These are phyloP conservation scores for Chaenodraco wilsoni DNA, from an alignment of 2,797 vertebrate genomes.

Conservation along the genomic window DNA sequence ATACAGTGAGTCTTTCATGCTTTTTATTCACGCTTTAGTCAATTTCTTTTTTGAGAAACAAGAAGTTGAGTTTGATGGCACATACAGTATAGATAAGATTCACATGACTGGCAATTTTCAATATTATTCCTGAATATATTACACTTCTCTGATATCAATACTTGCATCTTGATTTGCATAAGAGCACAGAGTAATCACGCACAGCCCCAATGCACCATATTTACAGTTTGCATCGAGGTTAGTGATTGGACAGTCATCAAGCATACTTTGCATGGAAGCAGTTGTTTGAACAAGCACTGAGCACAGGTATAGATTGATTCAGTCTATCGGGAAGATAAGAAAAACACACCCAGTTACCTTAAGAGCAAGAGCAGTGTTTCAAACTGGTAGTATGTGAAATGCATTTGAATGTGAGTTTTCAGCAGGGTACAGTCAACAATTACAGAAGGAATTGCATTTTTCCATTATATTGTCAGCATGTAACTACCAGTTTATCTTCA, in stretches of 20 bases:
- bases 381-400: neutral
- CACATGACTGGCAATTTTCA: no score
- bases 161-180: neutral
- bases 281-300: neutral
- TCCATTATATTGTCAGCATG: neutral
- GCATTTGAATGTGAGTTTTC: neutral
- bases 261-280: constrained; percentile 12
- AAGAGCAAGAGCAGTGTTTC: neutral
- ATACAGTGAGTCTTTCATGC: no score
- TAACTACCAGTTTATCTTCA: neutral
- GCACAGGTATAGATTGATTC: neutral
- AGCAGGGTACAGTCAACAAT: neutral
- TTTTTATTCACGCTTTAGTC: no score
- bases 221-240: constrained; percentile 9
- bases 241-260: neutral
- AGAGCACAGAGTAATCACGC: neutral
- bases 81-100: no score
- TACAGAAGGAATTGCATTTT: neutral
- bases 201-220: neutral
- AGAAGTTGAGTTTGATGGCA: no score
- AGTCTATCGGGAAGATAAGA: neutral
- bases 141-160: neutral
- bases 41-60: no score
- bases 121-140: no score
- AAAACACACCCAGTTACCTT: no score